phyloP scores from a whole-genome alignment of 2,888 invertebrate species.

The Congeria kusceri region DNA sequence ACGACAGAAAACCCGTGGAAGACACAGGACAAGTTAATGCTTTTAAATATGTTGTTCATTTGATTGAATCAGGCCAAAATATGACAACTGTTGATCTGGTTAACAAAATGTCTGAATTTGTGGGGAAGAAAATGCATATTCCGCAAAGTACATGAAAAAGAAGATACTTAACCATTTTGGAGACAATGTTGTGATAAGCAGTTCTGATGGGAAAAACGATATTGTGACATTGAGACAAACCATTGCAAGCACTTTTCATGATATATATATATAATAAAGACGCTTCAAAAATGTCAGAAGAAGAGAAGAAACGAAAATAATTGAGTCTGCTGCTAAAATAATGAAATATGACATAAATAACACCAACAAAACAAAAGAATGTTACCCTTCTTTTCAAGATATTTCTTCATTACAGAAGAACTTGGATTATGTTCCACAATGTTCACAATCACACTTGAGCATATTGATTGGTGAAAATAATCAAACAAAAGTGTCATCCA shows the following conservation, averaged over 20 bases:
- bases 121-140: slow-evolving; percentile 34
- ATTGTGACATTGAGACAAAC: slow-evolving; percentile 60
- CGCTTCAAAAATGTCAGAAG: background rate
- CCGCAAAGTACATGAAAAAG: slow-evolving; percentile 51
- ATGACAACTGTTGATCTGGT: slow-evolving; percentile 38
- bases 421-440: slow-evolving; percentile 45
- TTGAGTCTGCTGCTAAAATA: slow-evolving; percentile 71
- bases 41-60: too few species aligned
- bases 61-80: too few species aligned
- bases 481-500: slow-evolving; percentile 45
- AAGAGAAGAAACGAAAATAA: slow-evolving; percentile 33
- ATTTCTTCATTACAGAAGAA: slow-evolving; percentile 35
- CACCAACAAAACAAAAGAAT: slow-evolving; percentile 21
- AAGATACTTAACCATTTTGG: slow-evolving; percentile 62
- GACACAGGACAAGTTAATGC: too few species aligned
- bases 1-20: too few species aligned
- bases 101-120: slow-evolving; percentile 34
- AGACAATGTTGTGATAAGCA: slow-evolving; percentile 55
- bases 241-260: slow-evolving; percentile 48
- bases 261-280: slow-evolving; percentile 37
- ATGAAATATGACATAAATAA: slow-evolving; percentile 66
- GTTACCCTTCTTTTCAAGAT: slow-evolving; percentile 54
- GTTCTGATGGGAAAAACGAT: slow-evolving; percentile 56
- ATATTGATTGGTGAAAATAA: slow-evolving; percentile 45
- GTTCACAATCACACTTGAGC: slow-evolving; percentile 29